These are phyloP conservation scores for Macrosteles quadrilineatus DNA, from an alignment of 1,140 invertebrate genomes.

Conservation along the genomic window DNA sequence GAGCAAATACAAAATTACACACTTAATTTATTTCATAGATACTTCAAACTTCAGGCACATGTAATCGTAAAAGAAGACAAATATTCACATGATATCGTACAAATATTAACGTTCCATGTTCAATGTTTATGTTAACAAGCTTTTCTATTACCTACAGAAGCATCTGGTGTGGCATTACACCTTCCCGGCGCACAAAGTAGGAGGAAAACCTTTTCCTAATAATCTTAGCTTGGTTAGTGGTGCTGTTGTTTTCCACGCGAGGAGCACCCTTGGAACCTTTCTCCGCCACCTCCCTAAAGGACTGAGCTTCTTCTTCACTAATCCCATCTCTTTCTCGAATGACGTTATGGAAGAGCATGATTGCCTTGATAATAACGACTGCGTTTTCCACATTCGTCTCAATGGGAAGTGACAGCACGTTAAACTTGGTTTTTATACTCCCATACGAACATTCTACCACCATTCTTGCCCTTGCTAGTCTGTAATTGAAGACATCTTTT, in stretches of 20 bases:
- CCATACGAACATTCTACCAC: background rate
- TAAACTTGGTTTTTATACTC: background rate
- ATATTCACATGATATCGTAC: background rate
- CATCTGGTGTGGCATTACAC: background rate
- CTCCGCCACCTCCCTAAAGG: background rate
- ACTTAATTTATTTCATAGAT: background rate
- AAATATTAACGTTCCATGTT: too few species aligned
- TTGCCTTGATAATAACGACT: background rate
- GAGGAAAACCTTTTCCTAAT: background rate
- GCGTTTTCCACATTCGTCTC: background rate
- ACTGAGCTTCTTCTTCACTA: background rate
- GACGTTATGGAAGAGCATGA: background rate
- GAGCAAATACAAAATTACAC: background rate
- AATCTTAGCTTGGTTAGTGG: background rate
- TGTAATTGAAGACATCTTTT: slow-evolving; percentile 48
- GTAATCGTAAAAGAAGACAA: background rate
- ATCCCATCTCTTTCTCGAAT: background rate
- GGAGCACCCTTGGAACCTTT: too few species aligned
- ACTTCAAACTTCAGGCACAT: background rate
- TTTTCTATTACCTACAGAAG: background rate
- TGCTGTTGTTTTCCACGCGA: background rate
- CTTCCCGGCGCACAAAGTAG: background rate
- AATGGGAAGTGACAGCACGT: background rate
- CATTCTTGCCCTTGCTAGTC: slow-evolving; percentile 22
- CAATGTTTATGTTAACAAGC: background rate